Evolutionary conservation across 2,113 vertebrate species (phyloP), one percentile per base, ranked within the genome.

Genomic region (Solea solea): DNA sequence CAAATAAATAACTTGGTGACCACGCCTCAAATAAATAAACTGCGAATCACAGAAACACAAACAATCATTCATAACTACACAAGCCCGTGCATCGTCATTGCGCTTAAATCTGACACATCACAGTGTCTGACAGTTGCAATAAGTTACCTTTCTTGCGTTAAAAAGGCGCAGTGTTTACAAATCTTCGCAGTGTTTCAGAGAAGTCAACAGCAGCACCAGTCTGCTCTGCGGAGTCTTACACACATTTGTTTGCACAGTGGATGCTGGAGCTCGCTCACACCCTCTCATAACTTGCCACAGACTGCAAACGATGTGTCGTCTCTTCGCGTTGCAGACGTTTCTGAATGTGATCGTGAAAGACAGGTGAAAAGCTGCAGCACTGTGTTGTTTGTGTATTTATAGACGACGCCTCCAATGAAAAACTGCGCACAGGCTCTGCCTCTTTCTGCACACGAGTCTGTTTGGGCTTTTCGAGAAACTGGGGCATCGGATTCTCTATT

Each of bases 381-480:
- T 13, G 52, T 0, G 28, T 34, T 34, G 7, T 15, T 6, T 4
- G 62, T 21, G 41, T 84, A 59, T 76, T 72, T 72, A 56, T 48
- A 62, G 56, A 28, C 45, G 15, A 73, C 21, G 61, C 50, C 76
- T 7, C 5, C 1, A 15, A 15, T 21, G n/a, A 68, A 50, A 46
- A 8, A 50, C 62, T 56, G 53, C 45, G 41, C 49, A 1, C n/a
- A 13, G 14, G 46, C 1, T 21, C 62, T 21, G 39, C n/a, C 15
- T 62, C 66, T 42, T 40, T 27, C 60, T 52, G 61, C 72, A 49
- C 72, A 64, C 42, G 27, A 64, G 79, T 71, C 75, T 76, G 64
- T 61, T 86, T 76, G 45, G 60, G 85, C 42, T 74, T 72, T 63
- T 63, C 67, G 51, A 67, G 42, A 67, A 86, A 76, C 42, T 83